These are phyloP conservation scores for Drosophila conformis DNA, from an alignment of 2,888 invertebrate species.

Conservation along the genomic window DNA sequence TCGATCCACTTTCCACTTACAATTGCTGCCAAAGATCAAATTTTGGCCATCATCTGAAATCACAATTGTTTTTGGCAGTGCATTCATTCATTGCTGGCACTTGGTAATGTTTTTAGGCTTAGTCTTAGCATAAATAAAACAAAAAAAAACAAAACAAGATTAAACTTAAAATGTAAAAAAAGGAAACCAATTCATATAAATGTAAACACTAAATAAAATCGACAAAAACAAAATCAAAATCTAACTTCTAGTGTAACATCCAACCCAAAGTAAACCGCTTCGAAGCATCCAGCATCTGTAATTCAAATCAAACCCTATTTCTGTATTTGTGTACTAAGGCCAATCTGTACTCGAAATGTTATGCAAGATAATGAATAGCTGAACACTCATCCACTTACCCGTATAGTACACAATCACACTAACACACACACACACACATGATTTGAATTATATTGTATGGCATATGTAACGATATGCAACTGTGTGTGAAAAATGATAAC, in stretches of 20 bases:
- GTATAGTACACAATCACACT: slow-evolving; percentile 5
- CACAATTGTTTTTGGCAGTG: slow-evolving; percentile 38
- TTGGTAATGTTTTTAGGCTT: slow-evolving; percentile 64
- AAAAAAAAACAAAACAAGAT: slow-evolving; percentile 27
- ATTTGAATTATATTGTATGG: slow-evolving; percentile 38
- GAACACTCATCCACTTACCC: slow-evolving; percentile 10
- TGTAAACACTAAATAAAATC: slow-evolving; percentile 42
- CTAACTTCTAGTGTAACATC: slow-evolving; percentile 20
- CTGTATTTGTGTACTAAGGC: slow-evolving; percentile 16
- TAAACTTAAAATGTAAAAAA: slow-evolving; percentile 50
- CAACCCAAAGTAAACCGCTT: neutral
- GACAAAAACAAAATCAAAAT: slow-evolving; percentile 14
- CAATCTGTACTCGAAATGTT: slow-evolving; percentile 35
- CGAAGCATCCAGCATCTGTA: slow-evolving; percentile 1
- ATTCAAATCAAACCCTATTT: slow-evolving; percentile 17
- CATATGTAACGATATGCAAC: slow-evolving; percentile 50
- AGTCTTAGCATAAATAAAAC: slow-evolving; percentile 62
- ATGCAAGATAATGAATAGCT: slow-evolving; percentile 30
- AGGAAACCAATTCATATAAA: slow-evolving; percentile 31
- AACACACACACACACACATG: slow-evolving; percentile 16
- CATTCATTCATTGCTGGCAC: slow-evolving; percentile 35
- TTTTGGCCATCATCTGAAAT: slow-evolving; percentile 26
- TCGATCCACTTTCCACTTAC: slow-evolving; percentile 12
- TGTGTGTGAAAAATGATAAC: slow-evolving; percentile 40
- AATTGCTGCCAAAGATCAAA: slow-evolving; percentile 29